A percentile compares a stretch with the other conserved stretches of the same genome.
phyloP scores from a whole-genome alignment of 2,113 vertebrate species.

The Sprattus sprattus region DNA sequence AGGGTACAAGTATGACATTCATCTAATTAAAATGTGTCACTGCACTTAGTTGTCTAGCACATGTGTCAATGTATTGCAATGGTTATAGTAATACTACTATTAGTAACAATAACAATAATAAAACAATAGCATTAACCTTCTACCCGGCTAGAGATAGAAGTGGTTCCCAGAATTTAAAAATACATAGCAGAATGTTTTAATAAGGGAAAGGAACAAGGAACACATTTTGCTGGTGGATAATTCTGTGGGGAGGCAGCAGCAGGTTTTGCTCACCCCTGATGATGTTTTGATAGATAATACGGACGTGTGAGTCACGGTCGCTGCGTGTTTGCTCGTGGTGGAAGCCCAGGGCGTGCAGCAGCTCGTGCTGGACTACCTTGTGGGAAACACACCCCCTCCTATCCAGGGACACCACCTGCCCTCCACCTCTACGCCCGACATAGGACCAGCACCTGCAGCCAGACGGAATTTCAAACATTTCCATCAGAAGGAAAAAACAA shows the following conservation, averaged over 20 bases:
- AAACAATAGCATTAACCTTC: neutral
- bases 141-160: too few relatives aligned
- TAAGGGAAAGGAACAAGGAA: too few relatives aligned
- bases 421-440: conserved; percentile 50
- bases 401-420: conserved; percentile 63
- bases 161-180: neutral
- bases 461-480: neutral
- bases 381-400: conserved; percentile 55
- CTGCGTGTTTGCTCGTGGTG: conserved; percentile 72
- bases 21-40: too few relatives aligned
- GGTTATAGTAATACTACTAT: too few relatives aligned
- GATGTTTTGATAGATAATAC: conserved; percentile 61
- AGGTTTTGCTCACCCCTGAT: conserved; percentile 41
- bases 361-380: conserved; percentile 62
- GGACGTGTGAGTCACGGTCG: conserved; percentile 65
- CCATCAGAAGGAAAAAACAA: neutral
- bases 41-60: too few relatives aligned
- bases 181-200: too few relatives aligned
- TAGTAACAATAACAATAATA: too few relatives aligned
- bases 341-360: conserved; percentile 73
- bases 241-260: too few relatives aligned
- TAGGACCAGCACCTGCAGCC: conserved; percentile 63
- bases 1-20: too few relatives aligned
- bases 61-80: too few relatives aligned
- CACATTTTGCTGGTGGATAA: too few relatives aligned